A percentile compares a stretch with the other conserved stretches of the same genome.
phyloP scores from a whole-genome alignment of 1,140 invertebrate genomes.

The Sipha flava region DNA sequence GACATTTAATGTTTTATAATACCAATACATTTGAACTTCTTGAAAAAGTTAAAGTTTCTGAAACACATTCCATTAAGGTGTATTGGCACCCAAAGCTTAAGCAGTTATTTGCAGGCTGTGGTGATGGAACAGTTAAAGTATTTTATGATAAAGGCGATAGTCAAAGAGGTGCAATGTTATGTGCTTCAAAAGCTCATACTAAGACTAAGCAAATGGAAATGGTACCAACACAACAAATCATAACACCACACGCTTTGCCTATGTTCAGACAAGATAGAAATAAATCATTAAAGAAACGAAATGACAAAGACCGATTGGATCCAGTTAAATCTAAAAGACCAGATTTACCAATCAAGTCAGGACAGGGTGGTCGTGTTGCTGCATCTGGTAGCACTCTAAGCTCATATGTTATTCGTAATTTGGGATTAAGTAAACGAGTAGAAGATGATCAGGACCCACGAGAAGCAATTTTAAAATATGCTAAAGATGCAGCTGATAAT shows the following conservation, averaged over 20 bases:
- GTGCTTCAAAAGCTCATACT: constrained; percentile 69
- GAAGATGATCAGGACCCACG: constrained; percentile 94
- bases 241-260: constrained; percentile 92
- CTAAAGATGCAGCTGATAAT: constrained; percentile 93
- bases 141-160: constrained; percentile 83
- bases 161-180: constrained; percentile 82
- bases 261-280: constrained; percentile 88
- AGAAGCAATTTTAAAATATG: constrained; percentile 92
- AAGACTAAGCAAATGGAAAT: constrained; percentile 77
- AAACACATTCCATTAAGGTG: constrained; percentile 78
- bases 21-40: constrained; percentile 67
- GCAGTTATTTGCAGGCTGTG: constrained; percentile 88
- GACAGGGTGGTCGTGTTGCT: constrained; percentile 85
- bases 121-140: constrained; percentile 81
- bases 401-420: constrained; percentile 92
- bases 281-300: constrained; percentile 78
- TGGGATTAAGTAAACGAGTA: constrained; percentile 86
- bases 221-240: constrained; percentile 85
- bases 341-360: constrained; percentile 92
- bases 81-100: constrained; percentile 96
- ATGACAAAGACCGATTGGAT: constrained; percentile 86
- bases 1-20: constrained; percentile 75
- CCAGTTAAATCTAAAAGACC: constrained; percentile 85
- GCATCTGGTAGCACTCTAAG: constrained; percentile 92
- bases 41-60: constrained; percentile 62